phyloP scores from a whole-genome alignment of 2,888 invertebrate genomes.

The Patella pellucida region DNA sequence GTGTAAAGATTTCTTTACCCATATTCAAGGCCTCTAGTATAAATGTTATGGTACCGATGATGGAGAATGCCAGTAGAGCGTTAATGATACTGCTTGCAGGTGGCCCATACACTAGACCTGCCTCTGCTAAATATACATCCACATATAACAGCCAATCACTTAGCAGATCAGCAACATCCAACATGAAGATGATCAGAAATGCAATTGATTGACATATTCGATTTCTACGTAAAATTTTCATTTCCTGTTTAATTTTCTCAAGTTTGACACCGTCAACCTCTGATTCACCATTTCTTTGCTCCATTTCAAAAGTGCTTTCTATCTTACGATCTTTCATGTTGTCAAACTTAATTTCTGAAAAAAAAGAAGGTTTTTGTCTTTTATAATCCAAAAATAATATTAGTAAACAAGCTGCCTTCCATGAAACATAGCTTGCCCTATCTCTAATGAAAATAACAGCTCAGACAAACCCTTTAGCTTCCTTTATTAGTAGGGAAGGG shows the following conservation, averaged over 20 bases:
- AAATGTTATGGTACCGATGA: conserved; percentile 44
- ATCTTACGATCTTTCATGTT: no score
- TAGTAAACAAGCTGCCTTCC: no score
- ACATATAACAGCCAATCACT: conserved; percentile 54
- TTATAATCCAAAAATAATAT: no score
- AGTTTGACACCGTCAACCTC: conserved; percentile 9
- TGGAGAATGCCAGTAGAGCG: conserved; percentile 45
- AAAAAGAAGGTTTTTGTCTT: no score
- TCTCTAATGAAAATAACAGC: no score
- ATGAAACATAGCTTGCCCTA: no score
- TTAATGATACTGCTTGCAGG: conserved; percentile 28
- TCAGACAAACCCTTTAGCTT: no score
- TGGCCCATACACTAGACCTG: conserved; percentile 55
- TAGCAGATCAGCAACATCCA: conserved; percentile 44
- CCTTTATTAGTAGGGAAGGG: no score
- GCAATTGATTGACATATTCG: conserved; percentile 22
- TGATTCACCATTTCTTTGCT: neutral
- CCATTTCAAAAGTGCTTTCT: conserved; percentile 4
- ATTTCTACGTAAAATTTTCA: conserved; percentile 18
- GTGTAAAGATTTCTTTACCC: conserved; percentile 36
- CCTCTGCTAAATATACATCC: conserved; percentile 40
- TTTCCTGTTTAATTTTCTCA: conserved; percentile 16
- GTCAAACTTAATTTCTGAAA: no score
- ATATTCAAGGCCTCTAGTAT: conserved; percentile 38
- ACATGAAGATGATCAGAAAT: conserved; percentile 42